phyloP scores from a whole-genome alignment of 2,797 vertebrate genomes.

The Astyanax mexicanus region DNA sequence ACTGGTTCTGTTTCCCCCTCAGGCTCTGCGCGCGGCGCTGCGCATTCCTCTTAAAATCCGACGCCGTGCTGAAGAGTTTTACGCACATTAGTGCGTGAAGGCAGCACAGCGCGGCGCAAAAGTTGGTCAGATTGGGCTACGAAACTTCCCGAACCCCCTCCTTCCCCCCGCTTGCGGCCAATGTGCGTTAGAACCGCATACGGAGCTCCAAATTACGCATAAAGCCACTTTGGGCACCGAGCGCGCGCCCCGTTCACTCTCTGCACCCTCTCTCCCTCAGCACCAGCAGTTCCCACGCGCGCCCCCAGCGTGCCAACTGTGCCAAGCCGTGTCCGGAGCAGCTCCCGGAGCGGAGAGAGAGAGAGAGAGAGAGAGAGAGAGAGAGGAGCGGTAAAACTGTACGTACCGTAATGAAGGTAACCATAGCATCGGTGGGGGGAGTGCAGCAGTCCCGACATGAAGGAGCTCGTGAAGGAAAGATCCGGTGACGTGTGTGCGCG shows the following conservation, averaged over 20 bases:
- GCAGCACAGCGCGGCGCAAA: neutral
- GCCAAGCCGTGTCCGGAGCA: neutral
- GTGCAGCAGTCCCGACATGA: conserved; percentile 86
- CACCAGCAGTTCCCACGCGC: conserved; percentile 31
- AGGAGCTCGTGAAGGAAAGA: conserved; percentile 73
- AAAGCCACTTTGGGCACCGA: neutral
- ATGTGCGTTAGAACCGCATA: neutral
- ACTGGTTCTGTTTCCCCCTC: conserved; percentile 62
- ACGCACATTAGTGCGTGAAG: neutral
- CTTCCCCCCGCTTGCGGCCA: neutral
- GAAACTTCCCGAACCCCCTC: neutral
- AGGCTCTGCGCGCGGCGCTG: conserved; percentile 61
- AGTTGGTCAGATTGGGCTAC: neutral
- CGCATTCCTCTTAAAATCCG: conserved; percentile 53
- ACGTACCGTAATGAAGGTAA: conserved; percentile 87
- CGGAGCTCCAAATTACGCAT: neutral
- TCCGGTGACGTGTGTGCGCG: conserved; percentile 11
- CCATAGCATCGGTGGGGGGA: conserved; percentile 84
- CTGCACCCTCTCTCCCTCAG: neutral
- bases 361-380: too few species aligned
- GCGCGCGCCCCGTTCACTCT: neutral
- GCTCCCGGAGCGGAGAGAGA: neutral
- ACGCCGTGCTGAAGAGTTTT: conserved; percentile 18
- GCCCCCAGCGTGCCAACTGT: neutral
- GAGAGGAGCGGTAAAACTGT: conserved; percentile 14